Evolutionary conservation across 2,888 invertebrate genomes (phyloP).

Genomic region (Morpho deidamia): DNA sequence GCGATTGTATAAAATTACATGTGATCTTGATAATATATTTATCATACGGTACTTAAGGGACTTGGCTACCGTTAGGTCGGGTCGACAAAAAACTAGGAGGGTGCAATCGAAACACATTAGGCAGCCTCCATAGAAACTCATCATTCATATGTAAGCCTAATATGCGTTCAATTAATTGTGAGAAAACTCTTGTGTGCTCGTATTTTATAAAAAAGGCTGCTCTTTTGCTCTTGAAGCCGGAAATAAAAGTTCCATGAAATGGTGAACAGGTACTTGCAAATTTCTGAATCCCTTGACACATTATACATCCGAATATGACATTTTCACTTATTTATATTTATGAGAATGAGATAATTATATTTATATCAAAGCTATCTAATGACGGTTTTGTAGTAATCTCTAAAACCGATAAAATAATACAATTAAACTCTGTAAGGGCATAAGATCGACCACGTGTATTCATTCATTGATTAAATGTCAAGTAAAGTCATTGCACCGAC

Average conservation of each 20-base stretch:
- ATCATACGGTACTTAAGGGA: conserved; percentile 46
- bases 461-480: conserved; percentile 24
- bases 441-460: conserved; percentile 11
- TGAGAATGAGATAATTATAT: too few relatives aligned
- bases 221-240: too few relatives aligned
- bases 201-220: too few relatives aligned
- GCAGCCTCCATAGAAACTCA: conserved; percentile 2
- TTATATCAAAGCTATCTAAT: too few relatives aligned
- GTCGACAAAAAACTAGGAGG: conserved; percentile 51
- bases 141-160: neutral
- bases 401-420: conserved; percentile 2
- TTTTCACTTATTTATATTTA: too few relatives aligned
- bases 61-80: conserved; percentile 60
- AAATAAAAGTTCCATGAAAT: too few relatives aligned
- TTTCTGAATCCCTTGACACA: neutral
- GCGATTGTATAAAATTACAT: conserved; percentile 14
- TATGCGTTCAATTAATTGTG: neutral
- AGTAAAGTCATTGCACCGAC: conserved; percentile 25
- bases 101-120: conserved; percentile 49
- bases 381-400: too few relatives aligned
- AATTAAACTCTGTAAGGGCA: conserved; percentile 1
- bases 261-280: too few relatives aligned
- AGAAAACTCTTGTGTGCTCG: too few relatives aligned
- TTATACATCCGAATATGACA: too few relatives aligned
- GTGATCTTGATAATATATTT: conserved; percentile 15